Evolutionary conservation across 2,797 vertebrate species (phyloP).

Genomic region (Buceros bicornis): DNA sequence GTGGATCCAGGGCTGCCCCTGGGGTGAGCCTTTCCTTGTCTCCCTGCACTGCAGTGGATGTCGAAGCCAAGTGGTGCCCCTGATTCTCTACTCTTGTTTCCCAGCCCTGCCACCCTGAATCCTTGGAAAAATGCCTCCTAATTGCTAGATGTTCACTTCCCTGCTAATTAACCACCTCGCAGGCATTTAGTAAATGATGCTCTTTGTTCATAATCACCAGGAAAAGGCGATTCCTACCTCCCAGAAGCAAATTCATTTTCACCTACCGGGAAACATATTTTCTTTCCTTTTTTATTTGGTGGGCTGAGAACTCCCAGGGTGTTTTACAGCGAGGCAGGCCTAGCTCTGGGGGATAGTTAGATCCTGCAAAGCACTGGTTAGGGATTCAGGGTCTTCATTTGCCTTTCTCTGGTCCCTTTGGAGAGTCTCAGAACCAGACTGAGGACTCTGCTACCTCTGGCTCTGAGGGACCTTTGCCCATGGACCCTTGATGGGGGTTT

Average conservation of each 20-base stretch:
- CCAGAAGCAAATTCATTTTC: constrained; percentile 29
- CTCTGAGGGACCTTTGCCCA: too few relatives aligned
- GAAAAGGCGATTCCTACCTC: constrained; percentile 54
- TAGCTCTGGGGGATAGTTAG: background rate
- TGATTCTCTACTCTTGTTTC: background rate
- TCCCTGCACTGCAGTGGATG: background rate
- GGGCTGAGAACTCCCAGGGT: background rate
- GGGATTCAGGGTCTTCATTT: background rate
- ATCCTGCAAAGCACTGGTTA: background rate
- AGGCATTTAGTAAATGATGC: constrained; percentile 43
- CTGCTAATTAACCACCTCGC: constrained; percentile 69
- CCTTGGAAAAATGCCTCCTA: background rate
- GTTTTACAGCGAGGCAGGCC: background rate
- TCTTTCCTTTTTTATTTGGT: background rate
- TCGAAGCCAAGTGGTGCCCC: fast-evolving
- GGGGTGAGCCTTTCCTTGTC: background rate
- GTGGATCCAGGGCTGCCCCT: background rate
- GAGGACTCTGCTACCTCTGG: fast-evolving
- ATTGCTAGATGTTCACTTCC: constrained; percentile 43
- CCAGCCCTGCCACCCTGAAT: background rate
- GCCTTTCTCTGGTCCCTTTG: background rate
- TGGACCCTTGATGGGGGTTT: background rate
- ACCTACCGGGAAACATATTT: background rate
- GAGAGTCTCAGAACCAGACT: background rate
- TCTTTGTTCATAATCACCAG: constrained; percentile 73